Percentiles rank a stretch among this genome's conserved stretches.
These are phyloP conservation scores for Sciurus carolinensis DNA, from an alignment of 2,797 vertebrate species.

Conservation along the genomic window DNA sequence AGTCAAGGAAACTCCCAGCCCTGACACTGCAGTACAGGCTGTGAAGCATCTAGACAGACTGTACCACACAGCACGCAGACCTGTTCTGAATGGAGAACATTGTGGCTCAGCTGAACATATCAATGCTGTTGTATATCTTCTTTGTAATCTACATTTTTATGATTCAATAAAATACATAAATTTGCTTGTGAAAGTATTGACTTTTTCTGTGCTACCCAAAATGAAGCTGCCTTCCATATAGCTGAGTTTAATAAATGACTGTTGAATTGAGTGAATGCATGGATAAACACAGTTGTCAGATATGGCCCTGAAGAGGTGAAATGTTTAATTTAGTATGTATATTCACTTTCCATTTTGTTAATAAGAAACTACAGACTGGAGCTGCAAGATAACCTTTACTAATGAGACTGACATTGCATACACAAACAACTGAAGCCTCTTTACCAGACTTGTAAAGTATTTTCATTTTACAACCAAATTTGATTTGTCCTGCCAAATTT, in stretches of 20 bases:
- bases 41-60: not conserved
- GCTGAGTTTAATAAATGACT: conserved; percentile 75
- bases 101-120: conserved; percentile 54
- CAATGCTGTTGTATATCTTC: conserved; percentile 59
- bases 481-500: conserved; percentile 80
- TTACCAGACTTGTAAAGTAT: conserved; percentile 70
- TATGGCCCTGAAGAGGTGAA: conserved; percentile 71
- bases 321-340: conserved; percentile 79
- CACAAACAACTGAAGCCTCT: conserved; percentile 71
- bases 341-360: conserved; percentile 83
- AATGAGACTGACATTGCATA: conserved; percentile 80
- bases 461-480: conserved; percentile 78
- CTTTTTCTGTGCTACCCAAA: conserved; percentile 56
- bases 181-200: conserved; percentile 72
- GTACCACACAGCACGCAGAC: not conserved
- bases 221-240: not conserved
- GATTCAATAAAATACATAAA: conserved; percentile 80
- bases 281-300: conserved; percentile 79
- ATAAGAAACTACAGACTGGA: conserved; percentile 81
- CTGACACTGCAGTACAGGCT: too few relatives aligned
- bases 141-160: conserved; percentile 75
- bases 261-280: conserved; percentile 75
- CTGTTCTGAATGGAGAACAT: not conserved
- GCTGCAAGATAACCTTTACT: conserved; percentile 72
- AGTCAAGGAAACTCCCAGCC: not conserved